These are phyloP conservation scores for Poeciliopsis infans DNA, from an alignment of 2,797 vertebrate species.

Conservation along the genomic window DNA sequence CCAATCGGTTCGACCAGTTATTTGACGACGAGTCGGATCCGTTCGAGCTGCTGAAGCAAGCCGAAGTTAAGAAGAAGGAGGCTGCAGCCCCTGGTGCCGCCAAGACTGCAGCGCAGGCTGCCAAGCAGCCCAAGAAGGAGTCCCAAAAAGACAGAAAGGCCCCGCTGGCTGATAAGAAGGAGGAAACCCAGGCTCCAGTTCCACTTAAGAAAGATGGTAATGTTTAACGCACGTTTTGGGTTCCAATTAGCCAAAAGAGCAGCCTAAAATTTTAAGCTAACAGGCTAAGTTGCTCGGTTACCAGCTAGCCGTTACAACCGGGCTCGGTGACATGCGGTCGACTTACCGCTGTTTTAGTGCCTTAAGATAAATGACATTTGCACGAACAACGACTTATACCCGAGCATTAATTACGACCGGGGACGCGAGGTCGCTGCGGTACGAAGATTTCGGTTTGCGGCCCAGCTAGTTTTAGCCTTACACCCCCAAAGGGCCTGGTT, in stretches of 20 bases:
- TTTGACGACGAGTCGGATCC: conserved; percentile 98
- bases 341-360: conserved; percentile 49
- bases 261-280: conserved; percentile 33
- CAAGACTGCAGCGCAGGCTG: conserved; percentile 87
- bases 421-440: neutral
- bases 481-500: conserved; percentile 49
- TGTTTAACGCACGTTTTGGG: neutral
- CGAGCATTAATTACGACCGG: too few species aligned
- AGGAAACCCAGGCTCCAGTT: conserved; percentile 86
- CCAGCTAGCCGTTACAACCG: conserved; percentile 43
- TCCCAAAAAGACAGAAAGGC: conserved; percentile 94
- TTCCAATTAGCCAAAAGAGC: neutral
- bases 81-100: conserved; percentile 84
- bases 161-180: conserved; percentile 87
- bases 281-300: conserved; percentile 39
- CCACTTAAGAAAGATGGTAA: conserved; percentile 94
- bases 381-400: neutral
- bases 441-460: neutral
- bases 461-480: conserved; percentile 59
- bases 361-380: neutral
- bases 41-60: conserved; percentile 93
- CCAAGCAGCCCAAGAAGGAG: conserved; percentile 92
- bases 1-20: conserved; percentile 98
- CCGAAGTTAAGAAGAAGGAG: conserved; percentile 91
- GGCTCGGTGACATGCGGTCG: conserved; percentile 80